Conservation (phyloP, 2,888 invertebrate genomes). For the Pardosa pseudoannulata region DNA sequence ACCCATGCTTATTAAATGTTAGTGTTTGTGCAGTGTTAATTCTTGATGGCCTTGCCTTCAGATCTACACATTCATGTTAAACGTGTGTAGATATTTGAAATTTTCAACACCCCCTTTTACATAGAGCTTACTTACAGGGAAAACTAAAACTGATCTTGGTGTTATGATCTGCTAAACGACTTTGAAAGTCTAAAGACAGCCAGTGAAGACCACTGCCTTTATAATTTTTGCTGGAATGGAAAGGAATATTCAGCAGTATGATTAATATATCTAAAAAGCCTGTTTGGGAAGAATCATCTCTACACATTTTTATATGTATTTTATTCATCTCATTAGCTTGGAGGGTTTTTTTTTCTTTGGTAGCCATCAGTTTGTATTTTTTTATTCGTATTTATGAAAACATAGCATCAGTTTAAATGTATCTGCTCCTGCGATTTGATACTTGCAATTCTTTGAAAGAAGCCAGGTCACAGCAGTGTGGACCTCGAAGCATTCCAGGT, state of each 20-base stretch:
- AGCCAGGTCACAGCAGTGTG: conserved; percentile 24
- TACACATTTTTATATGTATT: conserved; percentile 29
- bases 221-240: conserved; percentile 53
- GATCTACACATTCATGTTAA: conserved; percentile 10
- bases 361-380: conserved; percentile 18
- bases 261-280: conserved; percentile 16
- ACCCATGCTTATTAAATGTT: conserved; percentile 42
- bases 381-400: conserved; percentile 37
- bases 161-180: conserved; percentile 42
- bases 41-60: conserved; percentile 40
- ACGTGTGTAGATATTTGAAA: conserved; percentile 39
- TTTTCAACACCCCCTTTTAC: conserved; percentile 40
- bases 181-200: conserved; percentile 67
- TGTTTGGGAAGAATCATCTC: conserved; percentile 17
- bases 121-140: conserved; percentile 61
- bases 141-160: conserved; percentile 63
- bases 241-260: conserved; percentile 30
- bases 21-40: conserved; percentile 56
- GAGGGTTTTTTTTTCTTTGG: conserved; percentile 12
- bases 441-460: conserved; percentile 33
- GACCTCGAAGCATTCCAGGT: conserved; percentile 64
- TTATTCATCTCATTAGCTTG: conserved; percentile 51
- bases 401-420: not conserved
- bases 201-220: conserved; percentile 67
- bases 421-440: conserved; percentile 47